Base-by-base conservation (phyloP, 2,113 vertebrate species). In the Paramisgurnus dabryanus region DNA sequence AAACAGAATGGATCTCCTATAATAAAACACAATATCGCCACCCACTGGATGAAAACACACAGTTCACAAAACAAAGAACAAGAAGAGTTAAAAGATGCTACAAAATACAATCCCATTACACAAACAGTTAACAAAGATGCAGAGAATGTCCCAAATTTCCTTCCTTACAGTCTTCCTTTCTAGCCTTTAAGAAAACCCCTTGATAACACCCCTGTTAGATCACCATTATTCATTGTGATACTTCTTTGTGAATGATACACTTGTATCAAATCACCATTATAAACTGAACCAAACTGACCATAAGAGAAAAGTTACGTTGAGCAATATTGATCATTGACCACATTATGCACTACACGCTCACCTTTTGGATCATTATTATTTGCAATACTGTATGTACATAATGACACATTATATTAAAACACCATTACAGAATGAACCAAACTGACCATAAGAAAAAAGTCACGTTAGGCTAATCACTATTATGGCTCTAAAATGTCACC, bases 21-120 rank as follows among this genome's bases (percentile, higher is more conserved):
- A 50, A 66, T 81, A 66, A 83, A 83, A 81, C 49, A 83, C 80
- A 82, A 82, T 79, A 85, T 61, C 57, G 82, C 84, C 86, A 82
- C 84, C 74, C 43, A 83, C 80, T 87, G 86, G 82, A 75, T 71
- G 65, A 66, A 67, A 71, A 83, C 63, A 73, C 53, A 67, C 27
- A 66, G 12, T 67, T 27, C 34, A 22, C 70, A 75, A 60, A 71
- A 68, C 40, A 72, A 82, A 80, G 12, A 64, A 76, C 39, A 71
- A 40, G 47, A 80, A 67, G 70, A 55, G 49, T 67, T 81, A 60
- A 39, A 22, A 63, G 55, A 47, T 82, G 65, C 58, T 66, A 76
- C 34, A 82, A 80, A 79, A 55, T 80, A 77, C 72, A 77, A 15
- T 65, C 61, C 69, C 45, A 64, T n/a, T 49, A 79, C 12, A 11